Evolutionary conservation across 2,888 invertebrate genomes (phyloP).

Genomic region (Noctuana brunneofusca): DNA sequence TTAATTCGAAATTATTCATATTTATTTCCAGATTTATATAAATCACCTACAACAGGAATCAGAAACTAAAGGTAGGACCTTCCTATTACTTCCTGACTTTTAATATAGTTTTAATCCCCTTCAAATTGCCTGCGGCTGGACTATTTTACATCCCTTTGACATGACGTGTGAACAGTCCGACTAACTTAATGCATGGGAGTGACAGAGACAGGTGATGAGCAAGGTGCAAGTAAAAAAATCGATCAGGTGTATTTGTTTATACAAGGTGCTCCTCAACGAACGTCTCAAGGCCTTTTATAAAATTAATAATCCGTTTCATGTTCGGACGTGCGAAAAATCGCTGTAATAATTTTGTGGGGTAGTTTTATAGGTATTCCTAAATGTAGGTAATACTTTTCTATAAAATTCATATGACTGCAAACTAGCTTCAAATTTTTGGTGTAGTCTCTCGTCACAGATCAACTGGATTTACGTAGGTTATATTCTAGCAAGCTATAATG

Average conservation of each 20-base stretch:
- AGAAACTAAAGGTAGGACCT: too few relatives aligned
- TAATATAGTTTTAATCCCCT: conserved; percentile 37
- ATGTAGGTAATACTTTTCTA: too few relatives aligned
- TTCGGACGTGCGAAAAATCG: conserved; percentile 26
- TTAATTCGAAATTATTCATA: background rate
- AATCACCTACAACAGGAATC: too few relatives aligned
- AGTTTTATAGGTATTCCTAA: too few relatives aligned
- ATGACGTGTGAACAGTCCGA: conserved; percentile 22
- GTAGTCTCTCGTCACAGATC: too few relatives aligned
- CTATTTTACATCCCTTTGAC: conserved; percentile 42
- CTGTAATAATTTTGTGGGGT: conserved; percentile 11
- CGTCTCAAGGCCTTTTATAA: conserved; percentile 58
- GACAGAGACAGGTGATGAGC: conserved; percentile 63
- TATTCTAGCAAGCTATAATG: too few relatives aligned
- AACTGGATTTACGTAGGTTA: too few relatives aligned
- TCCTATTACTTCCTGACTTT: conserved; percentile 12
- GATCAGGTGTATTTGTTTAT: conserved; percentile 80
- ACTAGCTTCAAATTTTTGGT: too few relatives aligned
- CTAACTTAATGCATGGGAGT: conserved; percentile 47
- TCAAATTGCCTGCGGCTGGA: conserved; percentile 46
- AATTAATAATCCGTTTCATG: conserved; percentile 54
- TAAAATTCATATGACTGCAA: too few relatives aligned
- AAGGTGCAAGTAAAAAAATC: conserved; percentile 73
- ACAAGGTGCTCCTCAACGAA: conserved; percentile 66
- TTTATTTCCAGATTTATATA: background rate